phyloP scores from a whole-genome alignment of 2,113 vertebrate species.

The Saguinus imperator region DNA sequence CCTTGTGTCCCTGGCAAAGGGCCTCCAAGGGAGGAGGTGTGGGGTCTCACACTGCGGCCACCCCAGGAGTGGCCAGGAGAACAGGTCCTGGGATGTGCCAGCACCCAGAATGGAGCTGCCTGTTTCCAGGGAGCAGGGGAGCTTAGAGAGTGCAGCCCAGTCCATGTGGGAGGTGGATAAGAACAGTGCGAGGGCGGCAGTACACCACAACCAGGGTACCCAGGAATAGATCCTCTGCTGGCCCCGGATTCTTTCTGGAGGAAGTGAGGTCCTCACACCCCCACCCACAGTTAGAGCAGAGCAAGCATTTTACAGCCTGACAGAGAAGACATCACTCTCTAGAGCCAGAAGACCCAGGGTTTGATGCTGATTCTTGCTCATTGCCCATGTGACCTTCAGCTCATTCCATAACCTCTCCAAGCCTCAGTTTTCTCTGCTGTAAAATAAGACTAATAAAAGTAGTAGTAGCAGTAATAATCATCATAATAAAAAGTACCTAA shows the following conservation, averaged over 20 bases:
- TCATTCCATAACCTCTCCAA: background rate
- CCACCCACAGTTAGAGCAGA: background rate
- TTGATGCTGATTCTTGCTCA: background rate
- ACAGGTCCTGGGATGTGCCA: background rate
- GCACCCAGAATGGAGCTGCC: background rate
- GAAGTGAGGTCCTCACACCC: background rate
- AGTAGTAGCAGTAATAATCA: background rate
- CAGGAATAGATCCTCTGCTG: background rate
- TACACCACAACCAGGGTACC: rapidly evolving
- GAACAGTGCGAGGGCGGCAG: background rate
- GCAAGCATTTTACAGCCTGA: background rate
- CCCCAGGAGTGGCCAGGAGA: background rate
- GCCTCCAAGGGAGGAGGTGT: no score
- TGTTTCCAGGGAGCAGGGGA: background rate
- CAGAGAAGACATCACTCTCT: background rate
- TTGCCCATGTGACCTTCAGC: background rate
- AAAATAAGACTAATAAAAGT: background rate
- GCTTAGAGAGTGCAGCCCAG: background rate
- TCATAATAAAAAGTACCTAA: background rate
- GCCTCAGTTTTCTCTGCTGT: background rate
- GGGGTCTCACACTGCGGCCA: background rate
- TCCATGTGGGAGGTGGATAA: background rate
- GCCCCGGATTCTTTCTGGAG: background rate
- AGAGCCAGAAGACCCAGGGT: background rate
- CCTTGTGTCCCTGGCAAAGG: background rate